phyloP scores from a whole-genome alignment of 1,140 invertebrate species.

The Bombus waltoni region DNA sequence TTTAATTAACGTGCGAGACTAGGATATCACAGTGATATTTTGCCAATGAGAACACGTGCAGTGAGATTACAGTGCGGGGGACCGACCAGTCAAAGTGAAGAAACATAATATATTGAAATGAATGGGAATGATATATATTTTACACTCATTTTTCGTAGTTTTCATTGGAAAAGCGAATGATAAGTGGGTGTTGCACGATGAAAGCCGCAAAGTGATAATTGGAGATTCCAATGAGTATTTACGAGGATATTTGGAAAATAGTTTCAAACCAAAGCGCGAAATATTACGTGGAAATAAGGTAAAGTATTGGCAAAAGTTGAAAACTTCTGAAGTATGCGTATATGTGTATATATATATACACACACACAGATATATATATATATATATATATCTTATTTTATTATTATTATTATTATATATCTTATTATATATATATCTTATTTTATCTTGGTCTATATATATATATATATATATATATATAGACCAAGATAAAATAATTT shows the following conservation, averaged over 20 bases:
- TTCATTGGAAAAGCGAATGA: not conserved
- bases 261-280: not conserved
- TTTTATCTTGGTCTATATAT: too few species aligned
- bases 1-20: not conserved
- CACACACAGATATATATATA: too few species aligned
- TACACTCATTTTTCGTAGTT: too few species aligned
- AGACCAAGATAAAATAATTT: too few species aligned
- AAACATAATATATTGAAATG: not conserved
- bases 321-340: not conserved
- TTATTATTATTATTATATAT: too few species aligned
- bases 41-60: not conserved
- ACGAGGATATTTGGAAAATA: not conserved
- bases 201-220: not conserved
- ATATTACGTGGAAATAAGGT: not conserved
- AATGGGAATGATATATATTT: not conserved
- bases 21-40: not conserved
- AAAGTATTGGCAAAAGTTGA: not conserved
- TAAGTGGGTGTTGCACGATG: not conserved
- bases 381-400: too few species aligned
- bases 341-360: too few species aligned
- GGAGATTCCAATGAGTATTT: not conserved
- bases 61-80: slow-evolving; percentile 1
- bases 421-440: too few species aligned
- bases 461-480: too few species aligned
- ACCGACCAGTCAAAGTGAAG: not conserved